These are phyloP conservation scores for Dryadula phaetusa DNA, from an alignment of 2,888 invertebrate species.

Conservation along the genomic window DNA sequence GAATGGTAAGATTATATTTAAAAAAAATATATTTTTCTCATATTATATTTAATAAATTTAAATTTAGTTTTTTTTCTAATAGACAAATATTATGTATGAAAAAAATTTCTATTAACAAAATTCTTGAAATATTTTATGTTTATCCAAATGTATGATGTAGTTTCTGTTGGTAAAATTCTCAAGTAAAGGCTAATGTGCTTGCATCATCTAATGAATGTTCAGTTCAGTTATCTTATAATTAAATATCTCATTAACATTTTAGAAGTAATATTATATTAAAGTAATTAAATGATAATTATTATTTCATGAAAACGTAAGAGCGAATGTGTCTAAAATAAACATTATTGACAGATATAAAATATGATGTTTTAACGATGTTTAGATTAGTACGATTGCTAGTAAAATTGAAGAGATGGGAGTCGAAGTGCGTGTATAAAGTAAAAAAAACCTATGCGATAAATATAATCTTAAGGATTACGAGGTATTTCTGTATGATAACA, in stretches of 20 bases:
- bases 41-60: too few species aligned
- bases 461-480: slow-evolving; percentile 6
- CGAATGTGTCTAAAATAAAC: slow-evolving; percentile 18
- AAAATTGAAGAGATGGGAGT: background rate
- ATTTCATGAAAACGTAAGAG: background rate
- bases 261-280: slow-evolving; percentile 13
- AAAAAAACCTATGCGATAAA: background rate
- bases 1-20: too few species aligned
- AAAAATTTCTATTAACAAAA: background rate
- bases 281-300: slow-evolving; percentile 2
- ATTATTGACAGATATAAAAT: slow-evolving; percentile 15
- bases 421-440: background rate
- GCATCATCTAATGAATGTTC: slow-evolving; percentile 16
- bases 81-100: background rate
- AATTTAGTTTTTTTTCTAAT: too few species aligned
- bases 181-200: background rate
- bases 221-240: slow-evolving; percentile 20
- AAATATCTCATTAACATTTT: slow-evolving; percentile 23
- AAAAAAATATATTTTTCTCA: too few species aligned
- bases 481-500: slow-evolving; percentile 20
- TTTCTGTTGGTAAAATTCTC: background rate
- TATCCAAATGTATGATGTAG: background rate
- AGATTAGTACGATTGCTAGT: background rate
- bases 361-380: background rate
- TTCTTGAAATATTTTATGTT: too few species aligned